phyloP scores from a whole-genome alignment of 2,113 vertebrate genomes.

The Oxyruncus cristatus region DNA sequence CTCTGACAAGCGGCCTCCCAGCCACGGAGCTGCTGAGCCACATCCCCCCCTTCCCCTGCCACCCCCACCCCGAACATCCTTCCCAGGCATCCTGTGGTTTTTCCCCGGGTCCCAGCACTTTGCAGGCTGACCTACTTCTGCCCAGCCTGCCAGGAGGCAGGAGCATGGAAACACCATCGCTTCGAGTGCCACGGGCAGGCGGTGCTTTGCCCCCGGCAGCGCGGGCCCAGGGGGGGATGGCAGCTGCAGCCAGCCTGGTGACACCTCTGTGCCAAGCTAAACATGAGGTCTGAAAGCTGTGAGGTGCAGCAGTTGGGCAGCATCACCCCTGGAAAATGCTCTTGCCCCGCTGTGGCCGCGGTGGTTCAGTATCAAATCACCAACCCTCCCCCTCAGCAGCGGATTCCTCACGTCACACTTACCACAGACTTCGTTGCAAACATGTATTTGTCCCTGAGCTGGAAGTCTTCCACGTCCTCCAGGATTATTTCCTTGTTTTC shows the following conservation, averaged over 20 bases:
- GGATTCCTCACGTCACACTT: background rate
- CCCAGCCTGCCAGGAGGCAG: background rate
- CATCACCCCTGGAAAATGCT: background rate
- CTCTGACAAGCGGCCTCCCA: background rate
- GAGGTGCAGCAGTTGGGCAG: background rate
- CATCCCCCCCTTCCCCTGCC: background rate
- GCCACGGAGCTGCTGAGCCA: background rate
- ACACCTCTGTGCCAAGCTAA: background rate
- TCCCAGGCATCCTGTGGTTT: background rate
- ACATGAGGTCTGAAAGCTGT: fast-evolving
- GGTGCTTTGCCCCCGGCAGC: fast-evolving
- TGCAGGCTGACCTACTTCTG: slow-evolving; percentile 39
- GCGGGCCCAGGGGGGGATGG: background rate
- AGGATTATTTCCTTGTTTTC: slow-evolving; percentile 87
- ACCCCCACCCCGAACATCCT: background rate
- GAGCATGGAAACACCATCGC: background rate
- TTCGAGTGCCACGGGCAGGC: background rate
- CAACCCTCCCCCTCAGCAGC: fast-evolving
- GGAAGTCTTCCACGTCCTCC: slow-evolving; percentile 91
- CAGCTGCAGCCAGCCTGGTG: background rate
- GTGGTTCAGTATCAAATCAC: fast-evolving
- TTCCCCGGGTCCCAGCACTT: background rate
- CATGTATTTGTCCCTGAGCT: slow-evolving; percentile 95
- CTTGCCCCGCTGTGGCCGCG: fast-evolving
- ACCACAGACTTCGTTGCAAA: slow-evolving; percentile 94